These are phyloP conservation scores for Albula goreensis DNA, from an alignment of 2,113 vertebrate genomes.

Conservation along the genomic window DNA sequence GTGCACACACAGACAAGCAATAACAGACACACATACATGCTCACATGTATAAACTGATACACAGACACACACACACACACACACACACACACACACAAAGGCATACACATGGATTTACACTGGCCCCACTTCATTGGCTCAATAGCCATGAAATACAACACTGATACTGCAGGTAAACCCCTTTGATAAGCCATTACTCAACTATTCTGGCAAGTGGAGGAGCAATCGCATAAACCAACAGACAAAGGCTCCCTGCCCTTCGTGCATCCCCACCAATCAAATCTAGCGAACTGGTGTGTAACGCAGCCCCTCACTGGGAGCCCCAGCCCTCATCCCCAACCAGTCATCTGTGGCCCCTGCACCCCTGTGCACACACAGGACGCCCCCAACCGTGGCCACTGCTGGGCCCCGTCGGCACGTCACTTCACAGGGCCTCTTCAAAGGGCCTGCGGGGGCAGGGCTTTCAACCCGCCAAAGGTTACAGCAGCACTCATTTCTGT, in stretches of 20 bases:
- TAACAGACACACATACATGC: background rate
- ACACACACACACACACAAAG: too few species aligned
- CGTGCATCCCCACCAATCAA: background rate
- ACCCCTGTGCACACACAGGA: background rate
- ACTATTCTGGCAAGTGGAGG: too few species aligned
- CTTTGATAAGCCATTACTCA: background rate
- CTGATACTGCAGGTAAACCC: background rate
- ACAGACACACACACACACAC: background rate
- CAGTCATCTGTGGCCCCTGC: background rate
- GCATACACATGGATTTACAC: too few species aligned
- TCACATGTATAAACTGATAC: background rate
- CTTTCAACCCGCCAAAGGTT: constrained; percentile 5
- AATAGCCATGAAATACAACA: too few species aligned
- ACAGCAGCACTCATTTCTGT: background rate
- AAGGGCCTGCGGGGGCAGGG: background rate
- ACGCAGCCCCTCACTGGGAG: background rate
- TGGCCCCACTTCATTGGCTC: too few species aligned
- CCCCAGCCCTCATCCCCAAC: background rate
- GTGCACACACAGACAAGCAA: too few species aligned
- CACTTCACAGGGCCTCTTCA: constrained; percentile 4
- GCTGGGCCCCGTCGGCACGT: background rate
- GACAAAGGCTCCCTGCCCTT: background rate
- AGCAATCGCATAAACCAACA: background rate
- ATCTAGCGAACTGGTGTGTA: background rate
- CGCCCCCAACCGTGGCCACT: background rate